Conservation (phyloP, 37 sponge, comb jelly and placozoan species). For the Tethya wilhelma region DNA sequence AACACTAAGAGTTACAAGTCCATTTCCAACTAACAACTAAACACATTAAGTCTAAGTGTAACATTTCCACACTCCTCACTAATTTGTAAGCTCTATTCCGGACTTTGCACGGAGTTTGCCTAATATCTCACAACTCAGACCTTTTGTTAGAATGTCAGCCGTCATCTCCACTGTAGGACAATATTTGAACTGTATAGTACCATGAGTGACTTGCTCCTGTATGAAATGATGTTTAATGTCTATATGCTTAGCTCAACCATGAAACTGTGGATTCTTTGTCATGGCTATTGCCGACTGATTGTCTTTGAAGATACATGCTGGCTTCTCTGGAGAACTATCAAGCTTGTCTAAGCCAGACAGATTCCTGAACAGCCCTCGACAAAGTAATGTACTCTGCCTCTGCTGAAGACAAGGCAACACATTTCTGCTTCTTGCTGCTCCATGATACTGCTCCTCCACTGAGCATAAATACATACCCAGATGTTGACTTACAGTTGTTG, state of each 20-base stretch:
- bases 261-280: conserved; percentile 57
- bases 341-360: conserved; percentile 61
- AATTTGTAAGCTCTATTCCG: no score
- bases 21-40: no score
- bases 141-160: no score
- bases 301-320: conserved; percentile 49
- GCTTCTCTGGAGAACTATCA: not conserved
- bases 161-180: conserved; percentile 53
- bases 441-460: conserved; percentile 33
- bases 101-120: no score
- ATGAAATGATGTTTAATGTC: no score
- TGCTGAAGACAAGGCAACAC: conserved; percentile 45
- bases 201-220: no score
- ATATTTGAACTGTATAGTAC: conserved; percentile 30
- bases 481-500: conserved; percentile 38
- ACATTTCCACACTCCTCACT: no score
- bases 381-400: conserved; percentile 70
- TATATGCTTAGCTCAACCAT: conserved; percentile 57
- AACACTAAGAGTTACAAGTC: no score
- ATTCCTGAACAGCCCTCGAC: conserved; percentile 57
- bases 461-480: conserved; percentile 42
- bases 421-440: conserved; percentile 47
- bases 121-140: no score
- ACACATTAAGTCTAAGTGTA: no score
- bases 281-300: conserved; percentile 62